A percentile compares a stretch with the other conserved stretches of the same genome.
Conservation (phyloP, 2,888 invertebrate species). For the Noctua janthina region DNA sequence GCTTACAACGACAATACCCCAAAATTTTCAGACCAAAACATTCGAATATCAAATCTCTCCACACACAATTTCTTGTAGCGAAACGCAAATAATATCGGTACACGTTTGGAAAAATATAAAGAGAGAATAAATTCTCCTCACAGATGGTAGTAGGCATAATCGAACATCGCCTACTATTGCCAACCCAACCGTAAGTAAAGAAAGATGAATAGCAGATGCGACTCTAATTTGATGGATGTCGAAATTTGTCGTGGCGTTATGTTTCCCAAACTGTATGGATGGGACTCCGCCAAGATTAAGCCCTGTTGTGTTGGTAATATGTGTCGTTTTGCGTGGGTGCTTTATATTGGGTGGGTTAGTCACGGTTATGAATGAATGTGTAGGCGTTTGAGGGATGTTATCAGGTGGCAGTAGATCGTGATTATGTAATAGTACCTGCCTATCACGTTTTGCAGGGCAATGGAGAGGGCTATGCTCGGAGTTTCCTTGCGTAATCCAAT, state of each 20-base stretch:
- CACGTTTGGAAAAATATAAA: slow-evolving; percentile 62
- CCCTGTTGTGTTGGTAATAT: slow-evolving; percentile 27
- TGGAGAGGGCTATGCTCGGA: no score
- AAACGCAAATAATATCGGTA: slow-evolving; percentile 49
- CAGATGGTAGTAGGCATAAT: slow-evolving; percentile 68
- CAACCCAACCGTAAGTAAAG: slow-evolving; percentile 59
- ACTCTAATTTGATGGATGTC: slow-evolving; percentile 68
- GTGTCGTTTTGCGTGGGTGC: slow-evolving; percentile 16
- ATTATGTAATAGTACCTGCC: not conserved
- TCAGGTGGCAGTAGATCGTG: slow-evolving; percentile 8
- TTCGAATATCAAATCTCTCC: slow-evolving; percentile 30
- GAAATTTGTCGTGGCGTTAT: slow-evolving; percentile 60
- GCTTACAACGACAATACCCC: not conserved
- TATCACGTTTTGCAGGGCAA: not conserved
- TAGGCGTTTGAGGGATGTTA: slow-evolving; percentile 18
- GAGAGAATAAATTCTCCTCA: slow-evolving; percentile 63
- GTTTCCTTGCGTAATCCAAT: no score
- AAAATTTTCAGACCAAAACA: slow-evolving; percentile 12
- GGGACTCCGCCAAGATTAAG: slow-evolving; percentile 41
- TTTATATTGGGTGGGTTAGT: slow-evolving; percentile 19
- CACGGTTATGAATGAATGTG: slow-evolving; percentile 11
- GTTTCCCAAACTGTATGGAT: slow-evolving; percentile 51
- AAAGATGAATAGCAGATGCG: slow-evolving; percentile 69
- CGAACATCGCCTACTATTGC: slow-evolving; percentile 66
- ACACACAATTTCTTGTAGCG: slow-evolving; percentile 35